These are phyloP conservation scores for Philopotamus ludificatus DNA, from an alignment of 1,140 invertebrate genomes.

Conservation along the genomic window DNA sequence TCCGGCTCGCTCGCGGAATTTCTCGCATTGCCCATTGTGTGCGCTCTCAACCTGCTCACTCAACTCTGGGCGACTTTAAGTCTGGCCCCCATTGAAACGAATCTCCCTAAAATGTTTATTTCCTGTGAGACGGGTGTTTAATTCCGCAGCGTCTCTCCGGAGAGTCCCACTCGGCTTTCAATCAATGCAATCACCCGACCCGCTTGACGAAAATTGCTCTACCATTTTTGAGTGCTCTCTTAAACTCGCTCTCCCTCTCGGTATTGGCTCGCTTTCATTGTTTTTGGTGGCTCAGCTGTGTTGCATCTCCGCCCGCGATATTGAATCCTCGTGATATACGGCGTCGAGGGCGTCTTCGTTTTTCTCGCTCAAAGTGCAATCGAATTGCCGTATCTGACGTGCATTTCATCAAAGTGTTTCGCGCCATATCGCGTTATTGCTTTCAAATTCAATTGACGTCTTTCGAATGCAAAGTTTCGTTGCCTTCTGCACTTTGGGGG, in stretches of 20 bases:
- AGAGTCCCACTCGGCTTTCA: slow-evolving; percentile 19
- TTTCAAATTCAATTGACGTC: neutral
- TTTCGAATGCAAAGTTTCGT: too few species aligned
- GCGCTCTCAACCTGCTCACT: too few species aligned
- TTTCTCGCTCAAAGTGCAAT: too few species aligned
- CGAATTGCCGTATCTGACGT: neutral
- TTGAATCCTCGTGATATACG: neutral
- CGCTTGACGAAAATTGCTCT: neutral
- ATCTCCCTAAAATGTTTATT: too few species aligned
- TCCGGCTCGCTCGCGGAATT: too few species aligned
- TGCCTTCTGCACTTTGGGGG: too few species aligned
- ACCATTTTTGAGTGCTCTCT: neutral
- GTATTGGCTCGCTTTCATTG: neutral
- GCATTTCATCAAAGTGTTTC: neutral
- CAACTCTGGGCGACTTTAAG: too few species aligned
- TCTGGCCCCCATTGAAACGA: too few species aligned
- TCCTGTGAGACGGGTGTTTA: too few species aligned
- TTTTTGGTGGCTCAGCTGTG: neutral
- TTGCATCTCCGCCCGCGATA: slow-evolving; percentile 8
- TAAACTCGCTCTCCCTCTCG: neutral
- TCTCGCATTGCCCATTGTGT: too few species aligned
- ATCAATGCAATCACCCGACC: slow-evolving; percentile 28
- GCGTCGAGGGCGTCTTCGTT: too few species aligned
- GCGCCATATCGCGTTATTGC: neutral
- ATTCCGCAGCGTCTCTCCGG: too few species aligned